These are phyloP conservation scores for Chondrosia reniformis DNA, from an alignment of 37 sponge, comb jelly and placozoan genomes.

Conservation along the genomic window DNA sequence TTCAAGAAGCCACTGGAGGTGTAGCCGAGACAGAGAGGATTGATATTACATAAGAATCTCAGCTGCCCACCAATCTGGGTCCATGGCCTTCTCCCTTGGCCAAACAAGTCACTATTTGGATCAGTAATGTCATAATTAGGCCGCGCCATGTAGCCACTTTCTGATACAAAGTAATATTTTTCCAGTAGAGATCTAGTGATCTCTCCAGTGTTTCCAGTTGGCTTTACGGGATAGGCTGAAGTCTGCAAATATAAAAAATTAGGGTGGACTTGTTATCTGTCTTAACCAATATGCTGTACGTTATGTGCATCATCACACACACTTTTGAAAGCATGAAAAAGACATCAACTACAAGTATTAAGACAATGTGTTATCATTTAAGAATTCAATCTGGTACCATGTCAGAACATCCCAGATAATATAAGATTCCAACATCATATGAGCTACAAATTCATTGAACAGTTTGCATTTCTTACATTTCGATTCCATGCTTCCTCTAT, in stretches of 20 bases:
- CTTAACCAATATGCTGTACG: too few relatives aligned
- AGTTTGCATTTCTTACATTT: too few relatives aligned
- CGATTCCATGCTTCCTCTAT: slow-evolving; percentile 21
- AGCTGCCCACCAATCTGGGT: slow-evolving; percentile 21
- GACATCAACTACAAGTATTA: too few relatives aligned
- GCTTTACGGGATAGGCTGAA: background rate
- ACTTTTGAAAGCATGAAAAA: too few relatives aligned
- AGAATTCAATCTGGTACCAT: too few relatives aligned
- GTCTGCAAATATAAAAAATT: background rate
- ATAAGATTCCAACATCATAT: too few relatives aligned
- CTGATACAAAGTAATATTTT: slow-evolving; percentile 4
- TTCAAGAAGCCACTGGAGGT: slow-evolving; percentile 29
- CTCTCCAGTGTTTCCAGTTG: background rate
- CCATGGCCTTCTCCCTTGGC: background rate
- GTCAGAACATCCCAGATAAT: too few relatives aligned
- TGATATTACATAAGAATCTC: slow-evolving; percentile 26
- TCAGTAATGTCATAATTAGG: background rate
- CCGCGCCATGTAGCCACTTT: background rate
- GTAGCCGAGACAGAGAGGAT: slow-evolving; percentile 34
- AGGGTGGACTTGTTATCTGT: background rate
- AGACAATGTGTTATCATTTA: too few relatives aligned
- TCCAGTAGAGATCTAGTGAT: background rate
- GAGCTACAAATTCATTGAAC: too few relatives aligned
- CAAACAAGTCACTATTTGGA: background rate
- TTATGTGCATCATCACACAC: too few relatives aligned